These are phyloP conservation scores for Acromyrmex charruanus DNA, from an alignment of 1,140 invertebrate genomes.

Conservation along the genomic window DNA sequence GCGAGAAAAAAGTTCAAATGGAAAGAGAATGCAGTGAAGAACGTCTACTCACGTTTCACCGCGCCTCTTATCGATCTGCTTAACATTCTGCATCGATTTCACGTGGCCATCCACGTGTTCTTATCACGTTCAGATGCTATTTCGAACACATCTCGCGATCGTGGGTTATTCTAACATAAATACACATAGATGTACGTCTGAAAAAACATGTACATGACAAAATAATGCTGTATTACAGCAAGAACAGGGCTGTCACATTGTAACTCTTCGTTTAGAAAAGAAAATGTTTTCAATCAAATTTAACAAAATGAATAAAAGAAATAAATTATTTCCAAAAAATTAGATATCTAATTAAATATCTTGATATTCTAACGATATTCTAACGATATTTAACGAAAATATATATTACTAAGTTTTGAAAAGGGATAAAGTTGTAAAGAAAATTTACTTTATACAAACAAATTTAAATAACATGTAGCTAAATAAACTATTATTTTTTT, in stretches of 20 bases:
- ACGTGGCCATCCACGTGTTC: conserved; percentile 66
- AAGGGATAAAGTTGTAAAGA: not conserved
- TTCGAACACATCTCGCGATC: conserved; percentile 41
- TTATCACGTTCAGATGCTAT: conserved; percentile 37
- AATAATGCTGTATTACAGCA: not conserved
- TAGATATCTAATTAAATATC: too few relatives aligned
- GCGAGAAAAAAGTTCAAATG: conserved; percentile 25
- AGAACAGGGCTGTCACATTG: conserved; percentile 1
- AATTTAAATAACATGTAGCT: not conserved
- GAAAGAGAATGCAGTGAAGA: conserved; percentile 30
- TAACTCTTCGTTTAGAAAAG: not conserved
- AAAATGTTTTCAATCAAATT: not conserved
- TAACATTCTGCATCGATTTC: conserved; percentile 51
- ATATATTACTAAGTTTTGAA: not conserved
- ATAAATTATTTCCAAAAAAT: not conserved
- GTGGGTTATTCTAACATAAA: conserved; percentile 28
- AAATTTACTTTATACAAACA: not conserved
- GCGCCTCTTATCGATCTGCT: conserved; percentile 29
- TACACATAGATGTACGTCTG: conserved; percentile 18
- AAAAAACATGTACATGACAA: conserved; percentile 11
- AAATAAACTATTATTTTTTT: not conserved
- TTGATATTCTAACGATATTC: not conserved
- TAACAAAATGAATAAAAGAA: not conserved
- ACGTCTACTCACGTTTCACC: conserved; percentile 40
- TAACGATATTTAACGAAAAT: not conserved